Percentiles rank a stretch among this genome's conserved stretches.
Evolutionary conservation across 2,888 invertebrate species (phyloP).

Genomic region (Nomada ruficornis): DNA sequence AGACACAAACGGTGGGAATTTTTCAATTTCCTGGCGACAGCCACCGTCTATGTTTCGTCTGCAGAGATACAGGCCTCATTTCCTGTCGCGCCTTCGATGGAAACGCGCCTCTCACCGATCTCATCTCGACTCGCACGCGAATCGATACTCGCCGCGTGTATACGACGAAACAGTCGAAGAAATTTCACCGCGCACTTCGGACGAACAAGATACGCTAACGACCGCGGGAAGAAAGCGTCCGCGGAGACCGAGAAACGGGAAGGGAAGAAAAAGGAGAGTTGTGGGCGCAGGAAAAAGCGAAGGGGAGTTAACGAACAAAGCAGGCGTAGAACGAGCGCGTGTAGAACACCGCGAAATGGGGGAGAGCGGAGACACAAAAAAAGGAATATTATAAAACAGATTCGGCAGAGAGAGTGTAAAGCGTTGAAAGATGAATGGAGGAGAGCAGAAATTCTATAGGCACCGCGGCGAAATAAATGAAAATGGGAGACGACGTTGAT

Average conservation of each 20-base stretch:
- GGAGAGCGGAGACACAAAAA: not conserved
- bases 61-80: constrained; percentile 58
- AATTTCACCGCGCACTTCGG: constrained; percentile 5
- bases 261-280: not conserved
- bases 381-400: not conserved
- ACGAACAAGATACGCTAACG: constrained; percentile 16
- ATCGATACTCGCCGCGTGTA: constrained; percentile 24
- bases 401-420: not conserved
- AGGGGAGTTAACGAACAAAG: constrained; percentile 5
- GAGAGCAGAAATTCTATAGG: not conserved
- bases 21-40: constrained; percentile 64
- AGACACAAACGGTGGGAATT: constrained; percentile 41
- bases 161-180: not conserved
- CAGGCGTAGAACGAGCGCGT: not conserved
- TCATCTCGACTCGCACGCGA: constrained; percentile 8
- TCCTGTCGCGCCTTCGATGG: constrained; percentile 42
- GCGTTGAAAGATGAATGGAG: too few relatives aligned
- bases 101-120: not conserved
- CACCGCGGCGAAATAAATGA: not conserved
- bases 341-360: not conserved
- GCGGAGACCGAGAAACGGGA: not conserved
- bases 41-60: constrained; percentile 50
- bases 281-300: not conserved
- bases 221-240: constrained; percentile 22
- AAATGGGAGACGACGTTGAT: not conserved